Evolutionary conservation across 2,888 invertebrate species (phyloP), one percentile per base, ranked within the genome.

Genomic region (Ochropleura leucogaster): DNA sequence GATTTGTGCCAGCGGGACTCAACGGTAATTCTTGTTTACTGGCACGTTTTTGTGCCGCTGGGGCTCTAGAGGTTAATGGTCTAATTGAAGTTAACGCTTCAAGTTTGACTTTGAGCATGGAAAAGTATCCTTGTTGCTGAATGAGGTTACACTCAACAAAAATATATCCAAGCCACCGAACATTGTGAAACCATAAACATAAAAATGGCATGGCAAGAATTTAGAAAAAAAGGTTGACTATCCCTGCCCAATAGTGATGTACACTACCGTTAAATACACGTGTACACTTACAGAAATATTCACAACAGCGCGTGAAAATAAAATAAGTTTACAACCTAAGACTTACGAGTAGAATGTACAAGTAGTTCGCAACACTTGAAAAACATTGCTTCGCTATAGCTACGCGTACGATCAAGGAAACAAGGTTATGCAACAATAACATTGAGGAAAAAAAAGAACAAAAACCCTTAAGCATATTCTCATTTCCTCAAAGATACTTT

Each of bases 331-430:
- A 77, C 64, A 74, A 71, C 81, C 81, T 88, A 87, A 72, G 83
- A 80, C 89, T 89, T 90, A 90, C 59, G 74, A 78, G 74, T 89
- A 89, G 74, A 87, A 88, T 89, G 80, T 89, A 90, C 89, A 87
- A 83, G 72, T 85, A 82, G 82, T 83, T 85, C 72, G 86, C 81
- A 85, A 85, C 79, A 82, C 68, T 88, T 74, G 77, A 85, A 85
- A 85, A 59, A 76, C 63, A 85, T 87, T 87, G 87, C 85, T 84
- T 81, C 57, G 71, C 69, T 72, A 77, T 67, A 75, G 73, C 68
- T 75, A 82, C 68, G 71, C 76, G 85, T 85, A 85, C 65, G 60
- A 79, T 88, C 67, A 81, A 87, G 85, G 84, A 83, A 85, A 87
- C 79, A 75, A 82, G 74, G 49, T 10, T 77, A 83, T 66, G 76